Evolutionary conservation across 2,888 invertebrate species (phyloP), one percentile per base, ranked within the genome.

Genomic region (Microdon myrmicae): DNA sequence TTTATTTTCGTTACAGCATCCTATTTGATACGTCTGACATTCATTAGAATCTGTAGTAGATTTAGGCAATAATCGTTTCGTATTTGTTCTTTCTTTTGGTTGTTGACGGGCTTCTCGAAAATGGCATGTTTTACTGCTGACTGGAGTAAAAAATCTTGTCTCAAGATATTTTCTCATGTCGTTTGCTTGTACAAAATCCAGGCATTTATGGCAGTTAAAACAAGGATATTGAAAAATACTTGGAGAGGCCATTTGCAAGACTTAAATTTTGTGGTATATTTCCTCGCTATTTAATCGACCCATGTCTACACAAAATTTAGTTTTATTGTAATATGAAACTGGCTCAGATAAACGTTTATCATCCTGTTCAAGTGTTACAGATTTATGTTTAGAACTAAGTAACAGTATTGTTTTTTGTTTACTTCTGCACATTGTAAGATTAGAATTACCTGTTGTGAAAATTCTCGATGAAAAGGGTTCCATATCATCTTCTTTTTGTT

Each of bases 91-190:
- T 47, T 37, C 12, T 53, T 53, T 47, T 34, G 32, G 29, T 43
- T 54, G 14, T 54, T 54, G 31, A 20, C 53, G 45, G 44, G 34
- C 39, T 47, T 55, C 54, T 67, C 55, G 38, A 58, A 39, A 45
- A 67, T 44, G 34, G 13, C 35, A 51, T 47, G 38, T 43, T 68
- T 45, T 64, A 35, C 49, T 34, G 58, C 64, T 53, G 58, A 26
- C 10, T 4, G 3, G 37, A 61, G 45, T 53, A 61, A 60, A 59
- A 67, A 67, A 19, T 66, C 49, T 53, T 66, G 58, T 38, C 59
- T 53, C 28, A 49, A 44, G 17, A 60, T 58, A 35, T 55, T 49
- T 43, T 49, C 51, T 37, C 49, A 55, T 26, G 51, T 66, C 20
- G 54, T 54, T 54, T n/a, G n/a, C n/a, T n/a, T n/a, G n/a, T n/a